A percentile compares a stretch with the other conserved stretches of the same genome.
phyloP scores from a whole-genome alignment of 1,140 invertebrate genomes.

The Drepana arcuata region DNA sequence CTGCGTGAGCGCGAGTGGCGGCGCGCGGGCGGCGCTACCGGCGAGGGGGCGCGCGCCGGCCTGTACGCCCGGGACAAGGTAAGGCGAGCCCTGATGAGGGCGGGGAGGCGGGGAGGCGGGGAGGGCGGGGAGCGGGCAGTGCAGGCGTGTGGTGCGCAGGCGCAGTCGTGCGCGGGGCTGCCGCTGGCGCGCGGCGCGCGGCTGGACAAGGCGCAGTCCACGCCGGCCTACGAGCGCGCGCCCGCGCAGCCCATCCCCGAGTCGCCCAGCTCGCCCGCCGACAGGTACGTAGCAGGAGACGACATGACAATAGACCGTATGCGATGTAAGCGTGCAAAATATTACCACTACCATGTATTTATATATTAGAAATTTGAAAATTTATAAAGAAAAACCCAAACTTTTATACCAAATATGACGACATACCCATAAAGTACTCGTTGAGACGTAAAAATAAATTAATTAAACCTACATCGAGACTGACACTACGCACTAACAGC shows the following conservation, averaged over 20 bases:
- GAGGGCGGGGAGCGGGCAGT: constrained; percentile 78
- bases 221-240: constrained; percentile 78
- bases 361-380: too few species aligned
- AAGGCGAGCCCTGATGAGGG: too few species aligned
- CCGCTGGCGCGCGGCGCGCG: constrained; percentile 53
- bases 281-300: constrained; percentile 31
- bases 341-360: too few species aligned
- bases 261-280: constrained; percentile 41
- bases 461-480: too few species aligned
- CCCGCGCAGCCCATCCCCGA: constrained; percentile 47
- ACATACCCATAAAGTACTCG: too few species aligned
- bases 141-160: constrained; percentile 62
- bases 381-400: too few species aligned
- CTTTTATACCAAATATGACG: too few species aligned
- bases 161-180: constrained; percentile 7
- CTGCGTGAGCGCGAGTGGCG: constrained; percentile 73
- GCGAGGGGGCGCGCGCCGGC: constrained; percentile 79
- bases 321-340: too few species aligned
- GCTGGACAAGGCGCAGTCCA: constrained; percentile 84
- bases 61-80: constrained; percentile 76
- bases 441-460: too few species aligned
- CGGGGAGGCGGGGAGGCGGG: too few species aligned
- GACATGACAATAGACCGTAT: too few species aligned
- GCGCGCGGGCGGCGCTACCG: constrained; percentile 72
- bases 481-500: too few species aligned